phyloP scores from a whole-genome alignment of 2,113 vertebrate species.

The Entomyzon cyanotis region DNA sequence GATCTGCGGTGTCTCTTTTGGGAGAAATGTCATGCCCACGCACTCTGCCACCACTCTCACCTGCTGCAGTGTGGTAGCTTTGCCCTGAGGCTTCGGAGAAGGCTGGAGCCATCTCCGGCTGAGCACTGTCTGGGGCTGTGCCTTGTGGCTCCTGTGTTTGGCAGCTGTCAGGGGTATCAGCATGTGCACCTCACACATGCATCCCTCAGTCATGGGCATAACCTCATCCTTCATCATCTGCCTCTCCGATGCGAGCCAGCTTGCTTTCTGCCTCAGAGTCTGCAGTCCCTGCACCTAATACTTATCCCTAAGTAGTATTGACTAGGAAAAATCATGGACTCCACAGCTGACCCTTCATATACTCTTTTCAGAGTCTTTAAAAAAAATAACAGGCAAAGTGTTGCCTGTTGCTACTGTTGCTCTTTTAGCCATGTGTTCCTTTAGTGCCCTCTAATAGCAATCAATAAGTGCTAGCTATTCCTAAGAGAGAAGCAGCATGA shows the following conservation, averaged over 20 bases:
- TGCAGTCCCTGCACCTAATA: neutral
- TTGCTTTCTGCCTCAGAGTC: neutral
- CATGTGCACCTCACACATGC: accelerated
- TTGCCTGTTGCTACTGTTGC: neutral
- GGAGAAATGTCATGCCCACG: neutral
- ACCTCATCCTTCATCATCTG: neutral
- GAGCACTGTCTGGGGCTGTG: neutral
- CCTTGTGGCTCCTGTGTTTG: neutral
- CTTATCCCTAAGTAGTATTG: neutral
- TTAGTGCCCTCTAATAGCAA: neutral
- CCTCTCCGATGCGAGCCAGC: neutral
- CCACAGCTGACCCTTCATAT: neutral
- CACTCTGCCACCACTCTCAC: accelerated
- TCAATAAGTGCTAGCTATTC: neutral
- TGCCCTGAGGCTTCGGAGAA: neutral
- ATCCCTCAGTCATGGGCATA: accelerated
- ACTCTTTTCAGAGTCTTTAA: neutral
- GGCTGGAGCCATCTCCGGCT: neutral
- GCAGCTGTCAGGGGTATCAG: neutral
- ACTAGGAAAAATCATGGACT: neutral
- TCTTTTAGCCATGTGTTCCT: neutral
- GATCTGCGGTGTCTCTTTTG: accelerated
- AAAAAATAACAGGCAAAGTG: neutral
- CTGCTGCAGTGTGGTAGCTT: neutral
- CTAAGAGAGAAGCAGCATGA: neutral